A percentile compares a stretch with the other conserved stretches of the same genome.
Evolutionary conservation across 2,888 invertebrate genomes (phyloP).

Genomic region (Hypsopygia costalis): DNA sequence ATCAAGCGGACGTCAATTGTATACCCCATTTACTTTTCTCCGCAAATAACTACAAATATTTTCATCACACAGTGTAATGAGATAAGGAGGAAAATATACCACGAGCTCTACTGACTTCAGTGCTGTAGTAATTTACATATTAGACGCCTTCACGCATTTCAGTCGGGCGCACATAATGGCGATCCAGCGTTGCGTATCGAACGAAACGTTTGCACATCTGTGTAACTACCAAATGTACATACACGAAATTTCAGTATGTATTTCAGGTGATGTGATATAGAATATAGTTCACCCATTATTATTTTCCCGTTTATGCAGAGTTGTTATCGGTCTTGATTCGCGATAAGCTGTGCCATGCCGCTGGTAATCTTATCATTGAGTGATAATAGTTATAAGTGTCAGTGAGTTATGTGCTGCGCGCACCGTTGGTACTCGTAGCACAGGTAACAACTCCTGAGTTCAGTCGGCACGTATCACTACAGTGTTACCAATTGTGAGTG

Average conservation of each 20-base stretch:
- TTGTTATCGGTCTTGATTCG: slow-evolving; percentile 71
- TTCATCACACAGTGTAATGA: slow-evolving; percentile 1
- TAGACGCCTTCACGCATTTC: slow-evolving; percentile 27
- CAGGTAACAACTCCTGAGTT: slow-evolving; percentile 55
- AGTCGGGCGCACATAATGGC: slow-evolving; percentile 27
- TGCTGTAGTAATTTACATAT: slow-evolving; percentile 23
- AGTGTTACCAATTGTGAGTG: slow-evolving; percentile 42
- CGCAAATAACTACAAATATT: not conserved
- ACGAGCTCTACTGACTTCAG: not conserved
- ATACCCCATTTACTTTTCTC: no score
- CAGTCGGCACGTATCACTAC: slow-evolving; percentile 38
- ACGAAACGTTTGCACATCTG: slow-evolving; percentile 23
- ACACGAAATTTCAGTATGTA: slow-evolving; percentile 12
- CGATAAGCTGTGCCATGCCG: slow-evolving; percentile 71
- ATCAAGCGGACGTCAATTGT: not conserved
- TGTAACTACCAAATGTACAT: slow-evolving; percentile 19
- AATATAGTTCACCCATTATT: slow-evolving; percentile 46
- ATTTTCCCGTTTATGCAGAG: slow-evolving; percentile 56
- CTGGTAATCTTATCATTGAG: slow-evolving; percentile 74
- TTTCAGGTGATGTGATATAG: slow-evolving; percentile 39
- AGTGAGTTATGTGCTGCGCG: slow-evolving; percentile 70
- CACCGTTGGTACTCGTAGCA: slow-evolving; percentile 58
- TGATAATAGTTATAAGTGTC: slow-evolving; percentile 79
- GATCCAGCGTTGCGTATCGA: slow-evolving; percentile 20
- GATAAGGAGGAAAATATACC: no score